Base-by-base conservation (phyloP, 1,140 invertebrate genomes). In the Chironomus striatipennis region DNA sequence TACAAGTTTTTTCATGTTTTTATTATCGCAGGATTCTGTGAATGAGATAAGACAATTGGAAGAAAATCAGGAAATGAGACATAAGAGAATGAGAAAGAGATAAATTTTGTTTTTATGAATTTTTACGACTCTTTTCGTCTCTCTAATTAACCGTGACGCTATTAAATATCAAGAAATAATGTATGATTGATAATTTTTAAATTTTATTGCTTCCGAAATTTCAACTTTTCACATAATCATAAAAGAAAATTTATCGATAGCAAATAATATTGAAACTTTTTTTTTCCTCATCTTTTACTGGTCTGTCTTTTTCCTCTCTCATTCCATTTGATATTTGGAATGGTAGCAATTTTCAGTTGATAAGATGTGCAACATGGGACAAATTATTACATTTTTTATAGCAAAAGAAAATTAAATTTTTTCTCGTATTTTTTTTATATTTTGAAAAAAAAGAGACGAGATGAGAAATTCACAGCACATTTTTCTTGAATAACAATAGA, bases 281-380 rank as follows among this genome's bases (percentile, higher is more conserved):
- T 70, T 2, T 70, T 8, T 2, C 15, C 64, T 20, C 20, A 20
- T 70, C 4, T 18, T 18, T 70, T 57, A 20, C 65, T 9, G 17
- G 20, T 18, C 65, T 17, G 10, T 65, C 0, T 7, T n/a, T 17
- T 67, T 15, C 8, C n/a, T 67, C n/a, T 65, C 57, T 7, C 18
- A 17, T 67, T n/a, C n/a, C 8, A 17, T 18, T 18, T 8, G 20
- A 8, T 18, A 17, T 4, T 70, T 10, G 12, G 47, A 15, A 15
- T 47, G 24, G 18, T 70, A 18, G 65, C 18, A 70, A 20, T 70
- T 70, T 18, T 70, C 17, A 70, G 15, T 70, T 18, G n/a, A 70
- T 20, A 18, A 70, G 65, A 70, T 70, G 65, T 70, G 65, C 65
- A 70, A 70, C 65, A 70, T 20, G 65, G 65, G 65, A 70, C 17